Evolutionary conservation across 2,113 vertebrate genomes (phyloP), one percentile per base, ranked within the genome.

Genomic region (Puma concolor): DNA sequence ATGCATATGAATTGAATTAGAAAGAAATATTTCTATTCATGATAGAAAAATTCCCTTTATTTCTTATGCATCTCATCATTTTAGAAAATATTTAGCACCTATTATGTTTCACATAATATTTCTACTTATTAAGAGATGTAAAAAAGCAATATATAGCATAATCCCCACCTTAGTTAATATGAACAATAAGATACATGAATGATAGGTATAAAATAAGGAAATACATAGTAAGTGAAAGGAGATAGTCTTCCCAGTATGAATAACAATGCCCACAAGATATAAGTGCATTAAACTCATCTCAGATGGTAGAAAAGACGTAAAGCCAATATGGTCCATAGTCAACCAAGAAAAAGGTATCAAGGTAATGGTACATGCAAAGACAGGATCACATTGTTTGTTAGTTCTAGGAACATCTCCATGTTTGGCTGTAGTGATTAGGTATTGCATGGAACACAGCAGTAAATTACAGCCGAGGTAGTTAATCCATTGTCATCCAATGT

Each of bases 401-500:
- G 52, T 57, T 12, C 10, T 52, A 23, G 12, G 12, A 38, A 7
- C 25, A 36, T 27, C 41, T 93, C 72, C n/a, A 7, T 72, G 64
- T n/a, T 64, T 57, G 90, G 13, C 67, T 66, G 5, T 27, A 60
- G 27, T 25, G 23, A 92, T 57, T 57, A 67, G 38, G 2, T 57
- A 15, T 31, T 27, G 66, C 52, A 67, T 4, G 36, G 44, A 93
- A 86, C n/a, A 48, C 2, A 87, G 48, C 27, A 80, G 54, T 64
- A 92, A 95, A 91, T n/a, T 85, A 74, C 8, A 88, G 57, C 9
- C 72, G 72, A 95, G 66, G 52, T 79, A 84, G 63, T 96, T 96
- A 82, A 79, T 33, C 31, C 41, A 90, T 38, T 92, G 38, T 90
- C 60, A 91, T 36, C 54, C 17, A 81, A 67, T 19, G n/a, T 81